A percentile compares a stretch with the other conserved stretches of the same genome.
phyloP scores from a whole-genome alignment of 2,797 vertebrate genomes.

The Psittacula derbiana region DNA sequence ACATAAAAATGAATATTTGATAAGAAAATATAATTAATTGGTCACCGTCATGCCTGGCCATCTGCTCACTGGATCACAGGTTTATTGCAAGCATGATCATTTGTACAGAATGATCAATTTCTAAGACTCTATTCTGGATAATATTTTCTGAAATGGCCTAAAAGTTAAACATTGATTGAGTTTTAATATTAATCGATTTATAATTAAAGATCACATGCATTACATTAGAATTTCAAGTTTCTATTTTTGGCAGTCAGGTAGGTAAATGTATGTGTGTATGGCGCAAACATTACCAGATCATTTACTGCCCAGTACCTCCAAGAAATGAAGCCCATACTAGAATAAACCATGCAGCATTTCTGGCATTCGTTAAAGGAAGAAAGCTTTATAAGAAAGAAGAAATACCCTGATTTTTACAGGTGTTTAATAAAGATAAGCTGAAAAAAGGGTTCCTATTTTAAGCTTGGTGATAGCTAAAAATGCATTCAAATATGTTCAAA shows the following conservation, averaged over 20 bases:
- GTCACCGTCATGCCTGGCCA: neutral
- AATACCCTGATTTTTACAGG: slow-evolving; percentile 80
- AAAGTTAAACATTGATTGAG: neutral
- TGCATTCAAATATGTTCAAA: slow-evolving; percentile 78
- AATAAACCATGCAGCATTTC: slow-evolving; percentile 72
- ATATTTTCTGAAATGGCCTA: neutral
- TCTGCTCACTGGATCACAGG: neutral
- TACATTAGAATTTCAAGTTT: slow-evolving; percentile 32
- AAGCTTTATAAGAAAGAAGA: slow-evolving; percentile 73
- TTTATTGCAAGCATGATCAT: neutral
- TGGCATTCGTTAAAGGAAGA: slow-evolving; percentile 76
- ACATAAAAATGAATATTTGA: neutral
- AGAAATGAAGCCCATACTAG: slow-evolving; percentile 43
- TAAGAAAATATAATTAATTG: neutral
- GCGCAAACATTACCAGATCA: neutral
- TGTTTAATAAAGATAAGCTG: slow-evolving; percentile 84
- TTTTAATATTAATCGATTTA: neutral
- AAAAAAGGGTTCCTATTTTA: slow-evolving; percentile 78
- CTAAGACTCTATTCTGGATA: slow-evolving; percentile 45
- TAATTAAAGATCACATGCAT: slow-evolving; percentile 38
- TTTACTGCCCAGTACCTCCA: slow-evolving; percentile 49
- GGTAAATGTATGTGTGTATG: slow-evolving; percentile 26
- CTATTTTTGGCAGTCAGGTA: slow-evolving; percentile 49
- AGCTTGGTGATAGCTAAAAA: slow-evolving; percentile 77
- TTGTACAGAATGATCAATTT: slow-evolving; percentile 25